Conservation (phyloP, 2,888 invertebrate genomes). For the Erebia palarica region DNA sequence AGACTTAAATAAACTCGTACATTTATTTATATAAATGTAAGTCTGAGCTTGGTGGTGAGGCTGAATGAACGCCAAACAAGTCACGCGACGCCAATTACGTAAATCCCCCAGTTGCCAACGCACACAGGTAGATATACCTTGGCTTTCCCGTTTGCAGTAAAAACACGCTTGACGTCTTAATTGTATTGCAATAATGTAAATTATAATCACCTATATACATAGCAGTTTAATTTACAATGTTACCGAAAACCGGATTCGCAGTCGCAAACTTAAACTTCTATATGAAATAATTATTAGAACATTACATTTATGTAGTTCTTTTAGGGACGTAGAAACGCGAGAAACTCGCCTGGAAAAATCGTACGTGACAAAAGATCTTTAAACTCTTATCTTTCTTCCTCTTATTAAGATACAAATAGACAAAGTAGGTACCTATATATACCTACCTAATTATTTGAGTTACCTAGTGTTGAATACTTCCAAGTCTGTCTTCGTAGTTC, state of each 20-base stretch:
- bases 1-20: conserved; percentile 25
- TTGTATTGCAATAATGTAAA: conserved; percentile 70
- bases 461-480: no score
- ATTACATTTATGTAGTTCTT: no score
- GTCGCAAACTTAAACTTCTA: conserved; percentile 14
- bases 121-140: conserved; percentile 41
- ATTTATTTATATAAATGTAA: conserved; percentile 36
- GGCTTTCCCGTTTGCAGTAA: conserved; percentile 71
- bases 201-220: conserved; percentile 56
- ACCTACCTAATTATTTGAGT: no score
- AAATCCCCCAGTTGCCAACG: conserved; percentile 63
- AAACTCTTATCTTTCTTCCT: no score
- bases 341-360: no score
- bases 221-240: conserved; percentile 48
- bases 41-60: conserved; percentile 47
- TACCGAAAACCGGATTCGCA: conserved; percentile 38
- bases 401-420: no score
- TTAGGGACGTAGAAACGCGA: no score
- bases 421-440: no score
- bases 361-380: no score
- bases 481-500: no score
- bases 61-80: conserved; percentile 68
- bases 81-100: conserved; percentile 73
- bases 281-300: background rate
- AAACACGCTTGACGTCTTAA: conserved; percentile 70